A percentile compares a stretch with the other conserved stretches of the same genome.
These are phyloP conservation scores for Phylloscopus trochiloides DNA, from an alignment of 2,113 vertebrate species.

Conservation along the genomic window DNA sequence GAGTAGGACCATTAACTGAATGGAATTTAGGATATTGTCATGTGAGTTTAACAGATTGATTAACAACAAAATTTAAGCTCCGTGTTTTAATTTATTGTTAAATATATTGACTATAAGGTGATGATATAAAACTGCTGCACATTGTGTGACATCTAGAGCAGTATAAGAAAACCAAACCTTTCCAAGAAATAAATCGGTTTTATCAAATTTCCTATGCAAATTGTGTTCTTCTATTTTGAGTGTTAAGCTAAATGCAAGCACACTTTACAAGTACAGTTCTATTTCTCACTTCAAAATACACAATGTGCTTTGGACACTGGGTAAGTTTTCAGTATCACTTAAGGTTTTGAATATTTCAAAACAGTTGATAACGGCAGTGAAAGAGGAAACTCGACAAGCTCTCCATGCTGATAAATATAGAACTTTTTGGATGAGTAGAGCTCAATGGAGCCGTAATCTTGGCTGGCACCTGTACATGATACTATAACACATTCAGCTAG, in stretches of 20 bases:
- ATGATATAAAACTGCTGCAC: neutral
- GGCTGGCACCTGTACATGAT: slow-evolving; percentile 60
- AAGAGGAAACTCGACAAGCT: slow-evolving; percentile 36
- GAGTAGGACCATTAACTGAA: slow-evolving; percentile 71
- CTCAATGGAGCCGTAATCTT: slow-evolving; percentile 39
- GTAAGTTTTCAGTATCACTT: slow-evolving; percentile 46
- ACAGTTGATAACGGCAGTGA: slow-evolving; percentile 40
- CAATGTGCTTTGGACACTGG: slow-evolving; percentile 29
- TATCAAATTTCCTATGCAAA: neutral
- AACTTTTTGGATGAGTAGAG: slow-evolving; percentile 36
- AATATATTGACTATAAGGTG: neutral
- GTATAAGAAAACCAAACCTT: neutral
- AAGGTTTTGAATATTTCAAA: slow-evolving; percentile 62
- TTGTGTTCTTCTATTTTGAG: slow-evolving; percentile 21
- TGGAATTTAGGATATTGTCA: slow-evolving; percentile 35
- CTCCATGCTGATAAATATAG: slow-evolving; percentile 41
- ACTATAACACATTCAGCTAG: slow-evolving; percentile 51
- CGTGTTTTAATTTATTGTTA: slow-evolving; percentile 16
- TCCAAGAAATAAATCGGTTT: neutral
- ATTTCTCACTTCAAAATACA: slow-evolving; percentile 57
- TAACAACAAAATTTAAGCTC: slow-evolving; percentile 18
- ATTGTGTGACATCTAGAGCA: neutral
- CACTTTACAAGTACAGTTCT: slow-evolving; percentile 24
- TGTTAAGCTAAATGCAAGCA: slow-evolving; percentile 16
- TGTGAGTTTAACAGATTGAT: slow-evolving; percentile 13